phyloP scores from a whole-genome alignment of 2,113 vertebrate genomes.

The Bungarus multicinctus region DNA sequence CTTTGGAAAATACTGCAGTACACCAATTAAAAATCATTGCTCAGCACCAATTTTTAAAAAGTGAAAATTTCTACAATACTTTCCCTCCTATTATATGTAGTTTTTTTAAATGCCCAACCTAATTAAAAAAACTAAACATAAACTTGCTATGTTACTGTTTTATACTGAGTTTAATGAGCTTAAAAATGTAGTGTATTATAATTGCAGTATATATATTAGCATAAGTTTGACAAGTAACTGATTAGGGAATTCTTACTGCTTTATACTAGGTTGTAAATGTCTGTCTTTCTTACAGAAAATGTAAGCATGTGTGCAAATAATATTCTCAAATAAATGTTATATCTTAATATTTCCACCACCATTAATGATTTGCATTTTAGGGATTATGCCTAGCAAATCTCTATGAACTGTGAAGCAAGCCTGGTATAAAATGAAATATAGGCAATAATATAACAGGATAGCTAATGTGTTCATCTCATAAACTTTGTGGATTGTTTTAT shows the following conservation, averaged over 20 bases:
- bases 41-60: background rate
- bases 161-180: background rate
- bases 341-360: background rate
- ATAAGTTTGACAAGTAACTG: background rate
- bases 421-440: background rate
- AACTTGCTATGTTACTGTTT: background rate
- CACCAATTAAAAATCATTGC: background rate
- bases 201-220: background rate
- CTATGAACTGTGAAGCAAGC: background rate
- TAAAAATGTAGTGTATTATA: background rate
- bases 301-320: background rate
- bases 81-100: background rate
- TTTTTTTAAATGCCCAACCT: background rate
- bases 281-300: background rate
- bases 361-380: background rate
- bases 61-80: background rate
- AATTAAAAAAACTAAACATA: background rate
- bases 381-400: background rate
- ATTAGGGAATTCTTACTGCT: background rate
- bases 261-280: background rate
- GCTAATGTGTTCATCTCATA: background rate
- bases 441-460: background rate
- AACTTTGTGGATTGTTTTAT: background rate
- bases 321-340: background rate
- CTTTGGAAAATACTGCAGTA: background rate